Evolutionary conservation across 53 echinoderm and acorn worm genomes (phyloP).

Genomic region (Arbacia lixula): DNA sequence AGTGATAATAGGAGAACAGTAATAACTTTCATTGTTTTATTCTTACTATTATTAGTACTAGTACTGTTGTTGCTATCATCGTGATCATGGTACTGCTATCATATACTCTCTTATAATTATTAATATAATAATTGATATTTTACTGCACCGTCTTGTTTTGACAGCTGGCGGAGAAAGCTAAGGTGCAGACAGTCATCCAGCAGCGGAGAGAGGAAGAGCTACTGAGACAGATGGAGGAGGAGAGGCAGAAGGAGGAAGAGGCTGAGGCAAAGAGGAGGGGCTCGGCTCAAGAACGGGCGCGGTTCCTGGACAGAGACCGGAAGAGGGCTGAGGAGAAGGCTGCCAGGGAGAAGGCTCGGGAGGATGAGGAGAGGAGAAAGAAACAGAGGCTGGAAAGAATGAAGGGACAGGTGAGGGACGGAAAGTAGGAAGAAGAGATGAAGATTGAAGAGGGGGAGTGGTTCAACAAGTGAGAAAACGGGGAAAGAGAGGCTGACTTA

Average conservation of each 20-base stretch:
- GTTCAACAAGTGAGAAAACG: too few species aligned
- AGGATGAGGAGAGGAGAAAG: slow-evolving; percentile 74
- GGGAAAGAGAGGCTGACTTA: too few species aligned
- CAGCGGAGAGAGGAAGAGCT: slow-evolving; percentile 76
- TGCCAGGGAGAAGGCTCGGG: slow-evolving; percentile 75
- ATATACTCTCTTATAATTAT: too few species aligned
- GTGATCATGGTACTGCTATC: too few species aligned
- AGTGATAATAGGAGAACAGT: too few species aligned
- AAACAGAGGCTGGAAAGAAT: slow-evolving; percentile 78
- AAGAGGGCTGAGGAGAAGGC: slow-evolving; percentile 70
- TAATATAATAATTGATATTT: neutral
- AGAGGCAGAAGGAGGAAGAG: slow-evolving; percentile 55
- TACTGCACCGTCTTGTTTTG: neutral
- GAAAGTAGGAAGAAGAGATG: too few species aligned
- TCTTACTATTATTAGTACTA: too few species aligned
- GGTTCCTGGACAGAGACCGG: slow-evolving; percentile 90
- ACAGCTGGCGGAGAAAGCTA: slow-evolving; percentile 74
- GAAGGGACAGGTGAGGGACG: slow-evolving; percentile 91
- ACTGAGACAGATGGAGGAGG: slow-evolving; percentile 52
- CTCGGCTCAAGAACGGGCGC: slow-evolving; percentile 64
- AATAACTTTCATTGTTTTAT: too few species aligned
- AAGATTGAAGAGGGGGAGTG: too few species aligned
- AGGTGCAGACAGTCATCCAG: slow-evolving; percentile 76
- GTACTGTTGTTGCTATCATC: too few species aligned
- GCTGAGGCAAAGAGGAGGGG: slow-evolving; percentile 70